Conservation (phyloP, 2,113 vertebrate species). For the Lepus americanus region DNA sequence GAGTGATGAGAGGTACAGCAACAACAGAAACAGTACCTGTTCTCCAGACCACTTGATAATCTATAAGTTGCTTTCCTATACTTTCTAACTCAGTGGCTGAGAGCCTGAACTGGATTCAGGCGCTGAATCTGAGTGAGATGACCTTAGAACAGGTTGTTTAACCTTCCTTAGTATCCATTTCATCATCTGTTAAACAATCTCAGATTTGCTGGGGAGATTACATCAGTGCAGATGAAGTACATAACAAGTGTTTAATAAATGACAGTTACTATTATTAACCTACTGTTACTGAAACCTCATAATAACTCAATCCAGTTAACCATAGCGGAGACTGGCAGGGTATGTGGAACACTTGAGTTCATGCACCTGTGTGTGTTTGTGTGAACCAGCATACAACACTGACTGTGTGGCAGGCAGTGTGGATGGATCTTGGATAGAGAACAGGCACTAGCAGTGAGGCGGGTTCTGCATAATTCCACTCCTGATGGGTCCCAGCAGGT, state of each 20-base stretch:
- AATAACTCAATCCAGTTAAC: not conserved
- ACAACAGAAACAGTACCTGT: not conserved
- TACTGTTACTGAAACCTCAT: not conserved
- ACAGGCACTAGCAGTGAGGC: not conserved
- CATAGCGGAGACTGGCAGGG: not conserved
- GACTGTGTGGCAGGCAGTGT: not conserved
- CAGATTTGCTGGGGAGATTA: not conserved
- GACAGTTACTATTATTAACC: not conserved
- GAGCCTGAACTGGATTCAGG: not conserved
- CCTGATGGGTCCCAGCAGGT: not conserved
- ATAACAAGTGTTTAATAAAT: not conserved
- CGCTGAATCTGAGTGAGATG: not conserved
- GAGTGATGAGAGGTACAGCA: not conserved
- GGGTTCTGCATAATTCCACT: not conserved
- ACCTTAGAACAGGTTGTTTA: constrained; percentile 14
- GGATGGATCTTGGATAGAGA: not conserved
- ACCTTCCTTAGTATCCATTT: not conserved
- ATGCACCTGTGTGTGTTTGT: no score
- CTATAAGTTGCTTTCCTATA: not conserved
- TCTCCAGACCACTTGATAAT: not conserved
- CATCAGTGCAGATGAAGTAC: not conserved
- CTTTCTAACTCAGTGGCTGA: not conserved
- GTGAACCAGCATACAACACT: no score
- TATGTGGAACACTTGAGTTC: not conserved
- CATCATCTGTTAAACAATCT: not conserved